These are phyloP conservation scores for Premnoplex brunnescens DNA, from an alignment of 2,797 vertebrate species.

Conservation along the genomic window DNA sequence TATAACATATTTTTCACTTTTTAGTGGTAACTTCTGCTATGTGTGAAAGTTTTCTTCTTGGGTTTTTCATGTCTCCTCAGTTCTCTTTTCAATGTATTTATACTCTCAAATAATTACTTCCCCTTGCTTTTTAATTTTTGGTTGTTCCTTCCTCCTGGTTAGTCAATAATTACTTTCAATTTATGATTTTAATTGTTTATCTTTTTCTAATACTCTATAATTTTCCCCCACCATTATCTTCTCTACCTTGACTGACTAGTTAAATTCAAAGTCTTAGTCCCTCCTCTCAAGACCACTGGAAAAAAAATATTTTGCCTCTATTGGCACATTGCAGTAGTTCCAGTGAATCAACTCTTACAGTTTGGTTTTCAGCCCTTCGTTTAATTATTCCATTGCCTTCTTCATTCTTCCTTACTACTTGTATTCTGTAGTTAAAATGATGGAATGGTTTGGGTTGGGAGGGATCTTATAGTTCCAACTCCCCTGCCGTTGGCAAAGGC, in stretches of 20 bases:
- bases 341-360: neutral
- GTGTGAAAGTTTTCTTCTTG: neutral
- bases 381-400: neutral
- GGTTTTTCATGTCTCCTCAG: neutral
- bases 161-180: neutral
- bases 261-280: neutral
- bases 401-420: neutral
- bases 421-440: neutral
- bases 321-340: neutral
- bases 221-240: neutral
- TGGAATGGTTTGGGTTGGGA: neutral
- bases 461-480: neutral
- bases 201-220: neutral
- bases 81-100: neutral
- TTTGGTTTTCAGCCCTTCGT: neutral
- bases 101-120: neutral
- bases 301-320: neutral
- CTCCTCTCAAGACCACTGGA: accelerated
- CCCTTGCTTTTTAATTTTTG: neutral
- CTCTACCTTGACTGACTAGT: neutral
- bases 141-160: neutral
- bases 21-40: neutral
- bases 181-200: neutral
- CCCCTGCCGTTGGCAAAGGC: neutral
- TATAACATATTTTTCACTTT: neutral